Conservation (phyloP, 1,140 invertebrate species). For the Magallana gigas region DNA sequence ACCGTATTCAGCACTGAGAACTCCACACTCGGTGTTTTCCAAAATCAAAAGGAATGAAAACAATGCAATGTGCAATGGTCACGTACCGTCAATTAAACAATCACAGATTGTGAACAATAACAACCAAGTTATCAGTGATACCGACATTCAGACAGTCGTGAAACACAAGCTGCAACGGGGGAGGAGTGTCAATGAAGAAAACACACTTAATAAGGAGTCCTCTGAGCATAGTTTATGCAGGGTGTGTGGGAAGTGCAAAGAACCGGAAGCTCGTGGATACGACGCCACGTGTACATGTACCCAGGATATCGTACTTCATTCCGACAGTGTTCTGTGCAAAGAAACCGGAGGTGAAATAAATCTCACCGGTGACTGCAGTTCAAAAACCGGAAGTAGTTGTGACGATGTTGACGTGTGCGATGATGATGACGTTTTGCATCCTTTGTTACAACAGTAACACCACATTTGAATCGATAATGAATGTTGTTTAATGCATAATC, state of each 20-base stretch:
- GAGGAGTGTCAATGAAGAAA: background rate
- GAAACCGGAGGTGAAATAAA: background rate
- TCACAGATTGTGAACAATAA: background rate
- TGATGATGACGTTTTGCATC: conserved; percentile 22
- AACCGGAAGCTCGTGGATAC: background rate
- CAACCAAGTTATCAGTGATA: background rate
- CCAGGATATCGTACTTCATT: background rate
- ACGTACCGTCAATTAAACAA: background rate
- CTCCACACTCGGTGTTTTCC: background rate
- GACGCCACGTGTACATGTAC: background rate
- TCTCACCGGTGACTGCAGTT: background rate
- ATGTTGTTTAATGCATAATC: too few species aligned
- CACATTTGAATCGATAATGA: background rate
- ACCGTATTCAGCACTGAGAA: conserved; percentile 2
- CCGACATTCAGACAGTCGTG: background rate
- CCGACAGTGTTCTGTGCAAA: background rate
- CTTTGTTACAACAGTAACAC: background rate
- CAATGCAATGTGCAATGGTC: conserved; percentile 2
- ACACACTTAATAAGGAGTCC: background rate
- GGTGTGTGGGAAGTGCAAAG: background rate
- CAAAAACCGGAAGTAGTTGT: background rate
- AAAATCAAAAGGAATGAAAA: background rate
- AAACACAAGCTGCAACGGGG: background rate
- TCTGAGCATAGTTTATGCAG: background rate
- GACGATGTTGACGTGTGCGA: conserved; percentile 7